Base-by-base conservation (phyloP, 2,113 vertebrate genomes). In the Phoenicopterus ruber region DNA sequence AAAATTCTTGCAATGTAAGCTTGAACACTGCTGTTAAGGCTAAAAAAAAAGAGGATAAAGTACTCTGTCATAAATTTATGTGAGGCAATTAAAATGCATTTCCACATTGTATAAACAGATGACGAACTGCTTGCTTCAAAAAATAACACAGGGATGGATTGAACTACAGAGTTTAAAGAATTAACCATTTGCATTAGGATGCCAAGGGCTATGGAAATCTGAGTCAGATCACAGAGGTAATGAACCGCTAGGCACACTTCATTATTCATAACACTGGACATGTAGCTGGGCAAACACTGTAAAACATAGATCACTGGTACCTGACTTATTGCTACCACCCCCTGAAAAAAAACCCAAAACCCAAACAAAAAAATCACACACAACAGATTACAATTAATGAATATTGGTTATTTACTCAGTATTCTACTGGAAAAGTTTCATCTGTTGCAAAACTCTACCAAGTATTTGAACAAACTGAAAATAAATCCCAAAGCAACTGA, bases 41-140 rank as follows among this genome's bases (percentile, higher is more conserved):
- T 91, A 82, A 61, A 77, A 42, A 84, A 62, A 77, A 46, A 31
- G 55, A 63, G 34, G 72, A 86, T 95, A 88, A 96, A 96, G 54
- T 46, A 58, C 52, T 94, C 67, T 96, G 78, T 95, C 66, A 83
- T 93, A 86, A 95, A 94, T 74, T 86, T 82, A 91, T 93, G 79
- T 86, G 82, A 92, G 67, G 66, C 65, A 98, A 97, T 97, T 97
- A 98, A 98, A 97, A 96, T 90, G 21, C 26, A 96, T 79, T 97
- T 88, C 92, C 87, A 84, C 73, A 62, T 81, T 93, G 66, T 72
- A 87, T 92, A 95, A 92, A 86, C 26, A 90, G 67, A 90, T 97
- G 91, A 88, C 82, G 95, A 91, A 93, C 11, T 69, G 17, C 16
- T 78, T 62, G 85, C 86, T 97, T 92, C 44, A 96, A 90, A 95